Base-by-base conservation (phyloP, 2,888 invertebrate species). In the Lithophane semibrunnea region DNA sequence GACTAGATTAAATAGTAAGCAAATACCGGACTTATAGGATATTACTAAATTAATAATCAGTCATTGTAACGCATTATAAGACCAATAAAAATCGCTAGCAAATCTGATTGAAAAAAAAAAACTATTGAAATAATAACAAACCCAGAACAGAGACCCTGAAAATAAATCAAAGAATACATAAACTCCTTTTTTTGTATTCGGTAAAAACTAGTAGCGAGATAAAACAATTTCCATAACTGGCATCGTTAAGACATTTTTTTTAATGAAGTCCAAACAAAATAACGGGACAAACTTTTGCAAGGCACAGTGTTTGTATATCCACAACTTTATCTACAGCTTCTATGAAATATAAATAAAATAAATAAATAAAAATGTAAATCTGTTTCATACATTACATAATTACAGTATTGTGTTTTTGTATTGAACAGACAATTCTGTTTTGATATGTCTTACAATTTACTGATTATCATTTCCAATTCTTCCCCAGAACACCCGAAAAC, bases 401-500 rank as follows among this genome's bases (percentile, higher is more conserved):
- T 29, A 29, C 29, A 29, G 29, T 29, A 29, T 29, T 29, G 29
- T 29, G 56, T n/a, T 56, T 56, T 56, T 56, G 56, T 10, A 10
- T 54, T 9, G 21, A 54, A 54, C 21, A 54, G 3, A 3, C 24
- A 16, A 16, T 60, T 60, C 16, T 16, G 8, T 18, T 18, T 24
- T 60, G 29, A 29, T 24, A 29, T 29, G 16, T 9, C 18, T 29
- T 29, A 29, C 9, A 29, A 37, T 18, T 37, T 37, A 18, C 37
- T 37, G 21, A 37, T 21, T 10, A 61, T 61, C 2, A 18, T 64
- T 42, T 67, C 24, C 12, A 10, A n/a, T 78, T 60, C 1, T 52
- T 56, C 10, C 60, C 7, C 91, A 92, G 88, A 93, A 94, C 63
- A 60, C 64, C 16, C 92, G 83, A 58, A 97, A 97, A 82, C 97